Conservation (phyloP, 2,797 vertebrate species). For the Sebastes iracundus region DNA sequence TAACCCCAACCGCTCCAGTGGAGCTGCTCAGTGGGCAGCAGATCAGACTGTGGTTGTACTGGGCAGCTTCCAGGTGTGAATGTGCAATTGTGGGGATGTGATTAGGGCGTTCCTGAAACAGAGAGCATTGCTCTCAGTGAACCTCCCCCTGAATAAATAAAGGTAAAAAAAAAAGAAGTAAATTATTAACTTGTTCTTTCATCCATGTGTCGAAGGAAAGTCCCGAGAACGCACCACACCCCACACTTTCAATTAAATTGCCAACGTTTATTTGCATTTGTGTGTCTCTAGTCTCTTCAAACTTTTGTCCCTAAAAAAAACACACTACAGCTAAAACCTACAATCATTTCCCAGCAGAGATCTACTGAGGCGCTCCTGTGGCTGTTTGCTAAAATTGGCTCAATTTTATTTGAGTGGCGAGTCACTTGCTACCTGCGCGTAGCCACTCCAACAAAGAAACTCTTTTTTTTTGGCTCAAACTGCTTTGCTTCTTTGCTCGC, state of each 20-base stretch:
- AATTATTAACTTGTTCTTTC: neutral
- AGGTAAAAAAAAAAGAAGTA: too few relatives aligned
- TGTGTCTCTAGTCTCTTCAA: neutral
- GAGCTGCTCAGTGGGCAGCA: too few relatives aligned
- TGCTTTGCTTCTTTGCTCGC: neutral
- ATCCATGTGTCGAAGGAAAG: neutral
- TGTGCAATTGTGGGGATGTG: too few relatives aligned
- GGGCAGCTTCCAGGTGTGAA: too few relatives aligned
- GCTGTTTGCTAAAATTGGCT: conserved; percentile 24
- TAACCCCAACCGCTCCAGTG: too few relatives aligned
- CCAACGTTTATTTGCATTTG: neutral
- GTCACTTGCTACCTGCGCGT: neutral
- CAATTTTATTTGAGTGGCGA: conserved; percentile 28
- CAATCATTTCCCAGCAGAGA: conserved; percentile 13
- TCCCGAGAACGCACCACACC: neutral
- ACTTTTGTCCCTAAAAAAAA: neutral
- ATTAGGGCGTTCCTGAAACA: too few relatives aligned
- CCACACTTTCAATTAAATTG: neutral
- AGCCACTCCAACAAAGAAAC: conserved; percentile 18
- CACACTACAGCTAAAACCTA: neutral
- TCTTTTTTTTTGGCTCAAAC: neutral
- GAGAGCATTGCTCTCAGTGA: too few relatives aligned
- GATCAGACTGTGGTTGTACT: too few relatives aligned
- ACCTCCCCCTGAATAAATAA: too few relatives aligned
- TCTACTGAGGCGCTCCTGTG: neutral